Evolutionary conservation across 1,140 invertebrate species (phyloP), one percentile per base, ranked within the genome.

Genomic region (Caerostris darwini): DNA sequence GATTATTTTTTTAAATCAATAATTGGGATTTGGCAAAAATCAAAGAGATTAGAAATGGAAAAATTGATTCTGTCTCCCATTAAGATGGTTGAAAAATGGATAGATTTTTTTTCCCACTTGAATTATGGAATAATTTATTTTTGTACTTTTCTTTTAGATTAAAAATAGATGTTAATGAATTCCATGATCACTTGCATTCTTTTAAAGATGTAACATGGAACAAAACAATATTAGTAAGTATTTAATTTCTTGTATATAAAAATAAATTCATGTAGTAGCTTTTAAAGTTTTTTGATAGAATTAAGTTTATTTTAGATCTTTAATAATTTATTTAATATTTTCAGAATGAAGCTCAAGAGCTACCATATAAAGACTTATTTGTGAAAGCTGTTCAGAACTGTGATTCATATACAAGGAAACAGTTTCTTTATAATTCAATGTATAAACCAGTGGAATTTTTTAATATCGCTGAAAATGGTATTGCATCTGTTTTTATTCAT

Each of bases 311-410:
- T 83, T 50, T 50, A 7, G 3, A 19, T 34, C 50, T 12, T 77
- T 50, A n/a, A 19, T 17, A 4, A 17, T 17, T 5, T 50, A 10
- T 77, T 77, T 50, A 34, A 53, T 53, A 10, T 77, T 53, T 77
- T 7, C 19, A 83, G 82, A 12, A 56, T 19, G 82, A 83, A 3
- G 54, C 82, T n/a, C 54, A 6, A n/a, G 7, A 56, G 3, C 14
- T 57, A 2, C 14, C 53, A 83, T 7, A 58, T 83, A 56, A 56
- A 34, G 82, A 83, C 19, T 3, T 7, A 5, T 83, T 83, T 57
- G n/a, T 58, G 7, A 83, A 83, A 19, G 82, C 82, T 83, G 82
- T 83, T 83, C 54, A 83, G 7, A 83, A 57, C 5, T 57, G 6
- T n/a, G 56, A 57, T 56, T 57, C 82, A 3, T 83, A 83, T 83